Percentiles rank a stretch among this genome's conserved stretches.
phyloP scores from a whole-genome alignment of 2,888 invertebrate species.

The Pristionchus arcanus region DNA sequence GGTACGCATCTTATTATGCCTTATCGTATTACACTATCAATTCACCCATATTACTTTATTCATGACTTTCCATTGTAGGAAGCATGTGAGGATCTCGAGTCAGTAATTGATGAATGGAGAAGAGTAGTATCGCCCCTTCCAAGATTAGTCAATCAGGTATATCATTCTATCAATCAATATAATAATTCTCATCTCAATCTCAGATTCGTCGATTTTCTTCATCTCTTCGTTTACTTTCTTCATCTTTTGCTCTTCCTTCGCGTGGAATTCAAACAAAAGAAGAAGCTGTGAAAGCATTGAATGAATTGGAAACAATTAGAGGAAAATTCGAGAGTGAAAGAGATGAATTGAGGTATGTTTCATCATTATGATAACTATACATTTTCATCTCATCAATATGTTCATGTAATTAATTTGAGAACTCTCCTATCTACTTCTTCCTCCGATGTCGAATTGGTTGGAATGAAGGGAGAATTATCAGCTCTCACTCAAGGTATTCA shows the following conservation, averaged over 20 bases:
- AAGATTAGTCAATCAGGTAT: conserved; percentile 59
- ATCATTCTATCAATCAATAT: neutral
- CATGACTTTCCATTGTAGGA: neutral
- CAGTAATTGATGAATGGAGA: conserved; percentile 65
- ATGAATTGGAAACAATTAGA: conserved; percentile 61
- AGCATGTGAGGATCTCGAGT: conserved; percentile 57
- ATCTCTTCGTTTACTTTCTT: conserved; percentile 62
- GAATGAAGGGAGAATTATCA: conserved; percentile 41
- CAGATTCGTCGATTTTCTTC: conserved; percentile 64
- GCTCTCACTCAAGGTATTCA: conserved; percentile 25
- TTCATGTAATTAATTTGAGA: neutral
- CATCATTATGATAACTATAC: neutral
- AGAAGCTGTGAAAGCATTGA: conserved; percentile 58
- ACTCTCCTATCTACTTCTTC: conserved; percentile 16
- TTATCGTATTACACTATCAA: neutral
- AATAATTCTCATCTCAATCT: neutral
- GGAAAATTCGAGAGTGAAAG: conserved; percentile 62
- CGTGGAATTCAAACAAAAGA: conserved; percentile 46
- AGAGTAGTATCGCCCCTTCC: conserved; percentile 63
- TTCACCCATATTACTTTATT: neutral
- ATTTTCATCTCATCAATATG: neutral
- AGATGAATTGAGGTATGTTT: conserved; percentile 63
- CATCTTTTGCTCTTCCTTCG: conserved; percentile 19
- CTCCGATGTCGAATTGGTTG: neutral
- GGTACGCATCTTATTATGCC: neutral